These are phyloP conservation scores for Onychostoma macrolepis DNA, from an alignment of 2,113 vertebrate genomes.

Conservation along the genomic window DNA sequence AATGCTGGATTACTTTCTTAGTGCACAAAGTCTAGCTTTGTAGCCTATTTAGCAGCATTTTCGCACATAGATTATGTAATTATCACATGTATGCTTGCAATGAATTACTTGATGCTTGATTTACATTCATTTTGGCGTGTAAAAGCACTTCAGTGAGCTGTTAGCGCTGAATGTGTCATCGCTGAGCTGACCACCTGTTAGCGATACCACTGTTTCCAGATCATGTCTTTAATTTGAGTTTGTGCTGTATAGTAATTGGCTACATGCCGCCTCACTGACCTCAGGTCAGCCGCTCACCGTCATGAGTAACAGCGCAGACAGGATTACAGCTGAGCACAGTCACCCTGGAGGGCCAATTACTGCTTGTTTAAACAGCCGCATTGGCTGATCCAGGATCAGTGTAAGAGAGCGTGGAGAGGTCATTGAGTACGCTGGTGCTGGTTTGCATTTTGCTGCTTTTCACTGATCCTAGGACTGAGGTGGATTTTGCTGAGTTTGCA, in stretches of 20 bases:
- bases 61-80: background rate
- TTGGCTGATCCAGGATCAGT: slow-evolving; percentile 30
- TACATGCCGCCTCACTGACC: slow-evolving; percentile 40
- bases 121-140: background rate
- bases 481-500: slow-evolving; percentile 18
- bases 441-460: slow-evolving; percentile 19
- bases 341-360: slow-evolving; percentile 25
- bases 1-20: background rate
- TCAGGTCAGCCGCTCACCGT: slow-evolving; percentile 35
- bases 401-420: background rate
- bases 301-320: slow-evolving; percentile 46
- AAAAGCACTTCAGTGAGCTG: slow-evolving; percentile 2
- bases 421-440: background rate
- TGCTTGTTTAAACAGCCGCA: slow-evolving; percentile 24
- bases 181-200: slow-evolving; percentile 32
- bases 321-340: slow-evolving; percentile 16
- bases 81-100: background rate
- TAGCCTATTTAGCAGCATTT: background rate
- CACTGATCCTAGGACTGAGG: background rate
- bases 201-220: slow-evolving; percentile 17
- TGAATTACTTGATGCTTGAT: slow-evolving; percentile 19
- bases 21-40: background rate
- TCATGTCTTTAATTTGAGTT: slow-evolving; percentile 31
- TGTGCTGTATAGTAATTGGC: slow-evolving; percentile 47
- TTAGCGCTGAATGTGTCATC: slow-evolving; percentile 5